Evolutionary conservation across 2,113 vertebrate species (phyloP), one percentile per base, ranked within the genome.

Genomic region (Etheostoma spectabile): DNA sequence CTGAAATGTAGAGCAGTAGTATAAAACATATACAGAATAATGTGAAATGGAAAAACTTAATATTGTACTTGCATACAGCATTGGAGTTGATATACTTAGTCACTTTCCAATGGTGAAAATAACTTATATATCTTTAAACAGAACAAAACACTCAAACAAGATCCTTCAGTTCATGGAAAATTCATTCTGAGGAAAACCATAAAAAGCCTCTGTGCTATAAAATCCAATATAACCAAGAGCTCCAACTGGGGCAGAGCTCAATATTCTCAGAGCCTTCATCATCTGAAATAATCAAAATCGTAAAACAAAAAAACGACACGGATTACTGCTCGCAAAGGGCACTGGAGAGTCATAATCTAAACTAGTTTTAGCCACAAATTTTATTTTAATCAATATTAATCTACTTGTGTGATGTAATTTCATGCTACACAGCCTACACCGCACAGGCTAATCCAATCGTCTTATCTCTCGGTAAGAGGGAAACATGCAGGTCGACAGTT

Each of bases 381-480:
- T 62, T 48, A 46, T 81, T 87, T 82, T 30, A 82, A 90, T 87
- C 86, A 83, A 63, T 83, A 86, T 80, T 79, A 88, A 90, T 91
- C 84, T 88, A 64, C 55, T 84, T 38, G 51, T 66, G 81, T 75
- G 88, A 82, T 84, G 80, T 84, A 30, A 89, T 91, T 87, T 89
- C 85, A 88, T 83, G 87, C 60, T 77, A 85, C 55, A 75, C 56
- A 65, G 85, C 64, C 71, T 46, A 76, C 56, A 78, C 59, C 0
- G 27, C 5, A 24, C 57, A 1, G 14, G 30, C 71, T 68, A 83
- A 82, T 91, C 83, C 76, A 80, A 83, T 87, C 84, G 2, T 70
- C 33, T 71, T 70, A 66, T 75, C 78, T 79, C 74, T 80, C 68
- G 35, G 74, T 45, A 16, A n/a, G 53, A 80, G 48, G 45, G 51